Conservation (phyloP, 37 sponge, comb jelly and placozoan species). For the Agelas oroides region DNA sequence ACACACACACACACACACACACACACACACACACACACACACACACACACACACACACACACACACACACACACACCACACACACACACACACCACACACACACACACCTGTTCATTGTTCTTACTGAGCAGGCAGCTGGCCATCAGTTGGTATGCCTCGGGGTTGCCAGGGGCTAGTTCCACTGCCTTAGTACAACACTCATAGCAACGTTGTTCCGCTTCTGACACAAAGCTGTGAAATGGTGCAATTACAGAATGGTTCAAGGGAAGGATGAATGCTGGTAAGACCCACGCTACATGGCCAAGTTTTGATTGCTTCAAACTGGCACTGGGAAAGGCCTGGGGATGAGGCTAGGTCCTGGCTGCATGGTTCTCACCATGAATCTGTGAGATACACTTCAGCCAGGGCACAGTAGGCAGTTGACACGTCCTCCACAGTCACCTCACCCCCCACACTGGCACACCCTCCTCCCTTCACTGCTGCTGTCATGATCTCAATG, state of each 20-base stretch:
- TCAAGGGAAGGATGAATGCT: not conserved
- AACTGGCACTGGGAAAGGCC: no score
- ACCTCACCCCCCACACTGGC: constrained; percentile 1
- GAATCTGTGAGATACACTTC: constrained; percentile 83
- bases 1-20: no score
- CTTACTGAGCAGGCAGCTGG: constrained; percentile 77
- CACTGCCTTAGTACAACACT: constrained; percentile 71
- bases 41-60: no score
- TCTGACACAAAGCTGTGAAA: constrained; percentile 56
- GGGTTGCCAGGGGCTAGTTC: constrained; percentile 62
- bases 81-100: no score
- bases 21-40: no score
- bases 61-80: no score
- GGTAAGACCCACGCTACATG: no score
- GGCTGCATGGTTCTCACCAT: no score
- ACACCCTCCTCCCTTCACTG: not conserved
- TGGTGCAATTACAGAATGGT: no score
- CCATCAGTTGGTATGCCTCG: constrained; percentile 71
- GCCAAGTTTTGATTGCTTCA: no score
- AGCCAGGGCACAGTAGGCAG: constrained; percentile 78
- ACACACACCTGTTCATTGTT: constrained; percentile 25
- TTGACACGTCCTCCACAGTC: constrained; percentile 53
- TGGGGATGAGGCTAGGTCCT: no score
- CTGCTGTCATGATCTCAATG: constrained; percentile 57
- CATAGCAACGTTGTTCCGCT: constrained; percentile 65